A percentile compares a stretch with the other conserved stretches of the same genome.
Evolutionary conservation across 2,888 invertebrate genomes (phyloP).

Genomic region (Bombyx huttoni): DNA sequence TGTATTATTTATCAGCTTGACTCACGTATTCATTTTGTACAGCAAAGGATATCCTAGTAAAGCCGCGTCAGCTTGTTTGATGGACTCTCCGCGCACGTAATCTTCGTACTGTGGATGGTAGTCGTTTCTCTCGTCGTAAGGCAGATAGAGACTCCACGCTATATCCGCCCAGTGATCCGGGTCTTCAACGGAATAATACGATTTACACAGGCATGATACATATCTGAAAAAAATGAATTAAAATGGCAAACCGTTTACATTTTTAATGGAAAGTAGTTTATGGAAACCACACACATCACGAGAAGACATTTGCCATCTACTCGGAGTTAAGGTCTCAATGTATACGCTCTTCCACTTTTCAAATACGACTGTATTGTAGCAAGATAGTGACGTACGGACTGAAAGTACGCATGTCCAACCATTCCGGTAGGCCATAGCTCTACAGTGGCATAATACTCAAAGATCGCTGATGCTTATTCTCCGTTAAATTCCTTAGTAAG

Average conservation of each 20-base stretch:
- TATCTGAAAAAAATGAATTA: slow-evolving; percentile 33
- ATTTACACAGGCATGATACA: slow-evolving; percentile 55
- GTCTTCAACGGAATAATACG: slow-evolving; percentile 43
- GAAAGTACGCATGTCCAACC: too few species aligned
- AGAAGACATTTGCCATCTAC: too few species aligned
- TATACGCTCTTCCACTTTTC: too few species aligned
- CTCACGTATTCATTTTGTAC: slow-evolving; percentile 66
- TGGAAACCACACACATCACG: too few species aligned
- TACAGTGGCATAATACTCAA: too few species aligned
- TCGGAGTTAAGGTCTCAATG: too few species aligned
- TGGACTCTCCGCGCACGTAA: slow-evolving; percentile 48
- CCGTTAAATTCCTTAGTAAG: too few species aligned
- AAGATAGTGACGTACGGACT: too few species aligned
- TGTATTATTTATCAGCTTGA: slow-evolving; percentile 2
- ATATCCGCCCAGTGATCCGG: slow-evolving; percentile 60
- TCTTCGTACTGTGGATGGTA: slow-evolving; percentile 73
- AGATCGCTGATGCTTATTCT: too few species aligned
- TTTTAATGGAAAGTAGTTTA: too few species aligned
- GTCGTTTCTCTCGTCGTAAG: slow-evolving; percentile 56
- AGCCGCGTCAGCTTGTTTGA: slow-evolving; percentile 75
- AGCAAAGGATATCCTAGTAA: slow-evolving; percentile 71
- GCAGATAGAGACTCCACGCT: slow-evolving; percentile 63
- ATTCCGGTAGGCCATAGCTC: too few species aligned
- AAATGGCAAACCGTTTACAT: not conserved
- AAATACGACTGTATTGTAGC: too few species aligned